A percentile compares a stretch with the other conserved stretches of the same genome.
phyloP scores from a whole-genome alignment of 92 coral and sea anemone species.

The Epizoanthus rinbou region DNA sequence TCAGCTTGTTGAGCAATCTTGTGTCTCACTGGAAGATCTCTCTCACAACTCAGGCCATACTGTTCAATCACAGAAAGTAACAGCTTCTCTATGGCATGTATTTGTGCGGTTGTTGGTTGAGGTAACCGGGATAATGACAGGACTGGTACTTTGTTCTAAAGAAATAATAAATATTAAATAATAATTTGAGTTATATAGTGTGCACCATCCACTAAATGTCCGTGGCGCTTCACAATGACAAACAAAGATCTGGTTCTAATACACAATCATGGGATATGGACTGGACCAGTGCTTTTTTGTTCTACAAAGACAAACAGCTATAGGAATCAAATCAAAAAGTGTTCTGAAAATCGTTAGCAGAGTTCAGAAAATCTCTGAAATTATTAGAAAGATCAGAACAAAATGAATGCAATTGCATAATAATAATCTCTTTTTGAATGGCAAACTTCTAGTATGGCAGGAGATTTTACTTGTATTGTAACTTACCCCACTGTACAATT shows the following conservation, averaged over 20 bases:
- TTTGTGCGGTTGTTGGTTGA: constrained; percentile 61
- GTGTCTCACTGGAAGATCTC: constrained; percentile 67
- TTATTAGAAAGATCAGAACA: too few relatives aligned
- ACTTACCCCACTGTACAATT: too few relatives aligned
- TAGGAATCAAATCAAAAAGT: too few relatives aligned
- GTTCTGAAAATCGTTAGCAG: too few relatives aligned
- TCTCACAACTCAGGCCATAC: constrained; percentile 72
- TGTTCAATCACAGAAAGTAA: constrained; percentile 61
- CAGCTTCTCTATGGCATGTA: constrained; percentile 64
- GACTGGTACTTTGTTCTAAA: constrained; percentile 47
- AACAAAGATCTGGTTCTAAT: neutral
- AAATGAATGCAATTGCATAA: too few relatives aligned
- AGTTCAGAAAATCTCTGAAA: too few relatives aligned
- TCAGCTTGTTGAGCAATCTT: constrained; percentile 60
- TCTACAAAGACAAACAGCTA: constrained; percentile 23
- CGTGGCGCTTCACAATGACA: neutral
- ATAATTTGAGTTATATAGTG: too few relatives aligned
- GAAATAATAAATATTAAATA: too few relatives aligned
- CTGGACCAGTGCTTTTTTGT: constrained; percentile 32
- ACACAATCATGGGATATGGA: neutral
- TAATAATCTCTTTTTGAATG: too few relatives aligned
- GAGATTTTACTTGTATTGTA: too few relatives aligned
- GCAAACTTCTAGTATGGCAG: too few relatives aligned
- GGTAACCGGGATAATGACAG: constrained; percentile 44
- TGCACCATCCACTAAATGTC: too few relatives aligned